These are phyloP conservation scores for Cyprinella venusta DNA, from an alignment of 2,797 vertebrate genomes.

Conservation along the genomic window DNA sequence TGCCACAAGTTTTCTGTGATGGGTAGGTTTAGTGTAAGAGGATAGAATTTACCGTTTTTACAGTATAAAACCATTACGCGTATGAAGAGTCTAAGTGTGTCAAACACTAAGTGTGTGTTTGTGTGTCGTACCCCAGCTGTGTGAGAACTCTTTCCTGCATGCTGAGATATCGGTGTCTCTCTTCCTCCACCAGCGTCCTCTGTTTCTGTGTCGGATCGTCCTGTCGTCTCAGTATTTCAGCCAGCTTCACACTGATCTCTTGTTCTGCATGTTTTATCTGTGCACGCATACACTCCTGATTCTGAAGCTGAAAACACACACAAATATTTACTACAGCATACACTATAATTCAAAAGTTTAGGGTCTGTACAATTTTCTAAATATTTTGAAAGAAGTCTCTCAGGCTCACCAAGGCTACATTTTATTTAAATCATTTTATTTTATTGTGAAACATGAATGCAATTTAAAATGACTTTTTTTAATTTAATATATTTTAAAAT, in stretches of 20 bases:
- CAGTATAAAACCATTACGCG: too few relatives aligned
- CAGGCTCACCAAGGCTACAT: background rate
- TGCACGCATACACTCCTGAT: slow-evolving; percentile 89
- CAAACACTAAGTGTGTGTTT: slow-evolving; percentile 5
- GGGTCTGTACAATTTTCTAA: background rate
- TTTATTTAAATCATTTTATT: background rate
- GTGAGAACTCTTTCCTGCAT: slow-evolving; percentile 89
- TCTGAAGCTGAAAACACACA: slow-evolving; percentile 86
- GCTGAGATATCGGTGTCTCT: slow-evolving; percentile 90
- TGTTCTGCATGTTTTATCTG: slow-evolving; percentile 93
- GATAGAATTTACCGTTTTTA: too few relatives aligned
- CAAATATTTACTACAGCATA: background rate
- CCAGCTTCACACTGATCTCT: slow-evolving; percentile 88
- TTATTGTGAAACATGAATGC: background rate
- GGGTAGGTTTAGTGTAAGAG: too few relatives aligned
- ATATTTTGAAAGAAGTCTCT: background rate
- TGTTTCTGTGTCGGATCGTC: slow-evolving; percentile 94
- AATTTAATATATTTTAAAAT: background rate
- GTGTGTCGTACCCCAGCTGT: slow-evolving; percentile 82
- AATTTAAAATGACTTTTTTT: background rate
- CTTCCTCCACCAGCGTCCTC: slow-evolving; percentile 90
- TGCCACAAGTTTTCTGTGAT: too few relatives aligned
- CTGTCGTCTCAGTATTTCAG: slow-evolving; percentile 83
- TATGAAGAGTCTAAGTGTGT: background rate
- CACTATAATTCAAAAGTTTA: background rate